Base-by-base conservation (phyloP, 2,888 invertebrate genomes). In the Eupithecia subumbrata region DNA sequence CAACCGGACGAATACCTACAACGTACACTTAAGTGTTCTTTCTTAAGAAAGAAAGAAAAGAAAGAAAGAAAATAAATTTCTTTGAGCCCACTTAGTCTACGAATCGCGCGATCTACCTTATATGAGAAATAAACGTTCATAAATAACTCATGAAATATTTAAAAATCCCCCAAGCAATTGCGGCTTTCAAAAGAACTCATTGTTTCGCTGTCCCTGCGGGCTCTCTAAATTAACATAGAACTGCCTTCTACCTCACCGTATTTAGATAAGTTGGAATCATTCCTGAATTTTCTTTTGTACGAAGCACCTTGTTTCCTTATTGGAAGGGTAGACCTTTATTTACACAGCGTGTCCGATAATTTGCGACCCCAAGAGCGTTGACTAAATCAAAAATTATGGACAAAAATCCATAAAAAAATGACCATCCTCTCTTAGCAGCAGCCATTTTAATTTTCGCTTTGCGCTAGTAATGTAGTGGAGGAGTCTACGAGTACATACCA, bases 171-270 rank as follows among this genome's bases (percentile, higher is more conserved):
- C 40, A 25, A 14, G 68, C 68, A 68, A 43, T 25, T 16, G 43
- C 5, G 25, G 14, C 25, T 45, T 67, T 68, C 43, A 68, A 68
- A 40, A 43, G 43, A 67, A 43, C 22, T 25, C 16, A 43, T 45
- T 45, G 68, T 68, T 68, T 43, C 25, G 1, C 14, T 43, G 22
- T 40, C 68, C 68, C 25, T 18, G 64, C 7, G 68, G 68, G 25
- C n/a, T 22, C 68, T 43, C 25, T 40, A 25, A 43, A 68, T 68
- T 68, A 68, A 68, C 68, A 68, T 68, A 43, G n/a, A 25, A 40
- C n/a, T 7, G 25, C 25, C 48, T 30, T n/a, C 9, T 12, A 37
- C n/a, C 67, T 40, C 43, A 40, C 37, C 22, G 25, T 63, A 22
- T 63, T 63, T 64, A 60, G 60, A 67, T 67, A 37, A 40, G 66